Conservation (phyloP, 2,797 vertebrate species). For the Eutrigla gurnardus region DNA sequence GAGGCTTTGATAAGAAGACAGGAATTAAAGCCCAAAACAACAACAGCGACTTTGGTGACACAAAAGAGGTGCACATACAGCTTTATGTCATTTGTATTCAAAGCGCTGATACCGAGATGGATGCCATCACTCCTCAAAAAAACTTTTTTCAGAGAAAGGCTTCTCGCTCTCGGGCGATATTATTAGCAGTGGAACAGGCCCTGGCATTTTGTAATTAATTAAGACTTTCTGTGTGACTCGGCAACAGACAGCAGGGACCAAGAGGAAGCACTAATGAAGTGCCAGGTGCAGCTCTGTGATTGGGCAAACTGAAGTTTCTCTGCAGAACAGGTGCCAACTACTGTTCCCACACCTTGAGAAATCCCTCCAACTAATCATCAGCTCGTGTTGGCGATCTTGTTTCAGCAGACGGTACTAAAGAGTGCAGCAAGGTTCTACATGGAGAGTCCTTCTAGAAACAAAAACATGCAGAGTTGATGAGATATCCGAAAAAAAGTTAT, state of each 20-base stretch:
- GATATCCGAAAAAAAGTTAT: conserved; percentile 21
- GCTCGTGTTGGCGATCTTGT: conserved; percentile 3
- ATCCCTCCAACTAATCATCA: conserved; percentile 22
- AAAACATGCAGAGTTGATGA: conserved; percentile 12
- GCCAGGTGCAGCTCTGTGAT: conserved; percentile 69
- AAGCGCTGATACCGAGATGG: conserved; percentile 23
- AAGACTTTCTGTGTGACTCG: conserved; percentile 48
- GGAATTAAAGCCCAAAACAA: conserved; percentile 43
- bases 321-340: not conserved
- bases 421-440: conserved; percentile 31
- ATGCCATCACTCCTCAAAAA: conserved; percentile 57
- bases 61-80: conserved; percentile 21
- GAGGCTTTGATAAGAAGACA: conserved; percentile 29
- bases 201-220: conserved; percentile 48
- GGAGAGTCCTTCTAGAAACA: conserved; percentile 41
- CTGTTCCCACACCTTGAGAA: conserved; percentile 41
- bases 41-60: conserved; percentile 30
- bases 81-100: conserved; percentile 54
- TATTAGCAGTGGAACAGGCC: conserved; percentile 58
- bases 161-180: conserved; percentile 32
- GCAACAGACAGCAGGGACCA: conserved; percentile 52
- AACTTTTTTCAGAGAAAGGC: conserved; percentile 42
- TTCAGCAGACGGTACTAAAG: not conserved
- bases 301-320: conserved; percentile 40
- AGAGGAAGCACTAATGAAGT: conserved; percentile 55